phyloP scores from a whole-genome alignment of 35 echinoderm and acorn worm genomes.

The Strongylocentrotus purpuratus region DNA sequence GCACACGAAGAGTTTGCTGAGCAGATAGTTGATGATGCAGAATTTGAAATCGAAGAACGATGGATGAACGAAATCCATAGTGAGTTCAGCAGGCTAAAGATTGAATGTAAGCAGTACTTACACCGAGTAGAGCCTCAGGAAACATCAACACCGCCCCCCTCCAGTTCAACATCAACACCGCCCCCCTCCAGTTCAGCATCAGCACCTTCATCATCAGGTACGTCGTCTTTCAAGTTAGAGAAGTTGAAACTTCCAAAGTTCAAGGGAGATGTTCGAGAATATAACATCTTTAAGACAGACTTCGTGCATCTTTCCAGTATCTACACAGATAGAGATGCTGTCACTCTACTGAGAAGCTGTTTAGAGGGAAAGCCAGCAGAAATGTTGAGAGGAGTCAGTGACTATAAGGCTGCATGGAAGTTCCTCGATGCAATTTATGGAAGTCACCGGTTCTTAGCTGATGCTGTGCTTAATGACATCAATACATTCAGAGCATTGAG shows the following conservation, averaged over 20 bases:
- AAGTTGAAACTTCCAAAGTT: slow-evolving; percentile 80
- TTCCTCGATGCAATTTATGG: slow-evolving; percentile 75
- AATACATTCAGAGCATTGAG: slow-evolving; percentile 53
- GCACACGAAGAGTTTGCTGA: slow-evolving; percentile 32
- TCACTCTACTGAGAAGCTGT: slow-evolving; percentile 50
- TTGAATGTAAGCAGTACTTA: slow-evolving; percentile 25
- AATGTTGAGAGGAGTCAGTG: slow-evolving; percentile 60
- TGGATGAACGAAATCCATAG: slow-evolving; percentile 57
- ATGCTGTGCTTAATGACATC: slow-evolving; percentile 68
- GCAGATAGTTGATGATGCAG: slow-evolving; percentile 38
- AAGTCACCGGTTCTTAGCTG: slow-evolving; percentile 56
- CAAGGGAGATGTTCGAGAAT: slow-evolving; percentile 65
- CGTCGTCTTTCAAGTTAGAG: slow-evolving; percentile 54
- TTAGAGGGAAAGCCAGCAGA: slow-evolving; percentile 71
- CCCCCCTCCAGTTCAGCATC: too few relatives aligned
- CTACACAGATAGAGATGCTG: slow-evolving; percentile 59
- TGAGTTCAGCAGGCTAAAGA: slow-evolving; percentile 6
- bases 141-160: background rate
- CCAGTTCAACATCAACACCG: background rate
- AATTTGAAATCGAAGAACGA: slow-evolving; percentile 46
- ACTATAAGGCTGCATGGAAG: slow-evolving; percentile 67
- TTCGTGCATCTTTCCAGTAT: slow-evolving; percentile 60
- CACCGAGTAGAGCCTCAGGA: background rate
- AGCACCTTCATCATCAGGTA: background rate
- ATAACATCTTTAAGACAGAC: slow-evolving; percentile 65